phyloP scores from a whole-genome alignment of 2,113 vertebrate species.

The Clinocottus analis region DNA sequence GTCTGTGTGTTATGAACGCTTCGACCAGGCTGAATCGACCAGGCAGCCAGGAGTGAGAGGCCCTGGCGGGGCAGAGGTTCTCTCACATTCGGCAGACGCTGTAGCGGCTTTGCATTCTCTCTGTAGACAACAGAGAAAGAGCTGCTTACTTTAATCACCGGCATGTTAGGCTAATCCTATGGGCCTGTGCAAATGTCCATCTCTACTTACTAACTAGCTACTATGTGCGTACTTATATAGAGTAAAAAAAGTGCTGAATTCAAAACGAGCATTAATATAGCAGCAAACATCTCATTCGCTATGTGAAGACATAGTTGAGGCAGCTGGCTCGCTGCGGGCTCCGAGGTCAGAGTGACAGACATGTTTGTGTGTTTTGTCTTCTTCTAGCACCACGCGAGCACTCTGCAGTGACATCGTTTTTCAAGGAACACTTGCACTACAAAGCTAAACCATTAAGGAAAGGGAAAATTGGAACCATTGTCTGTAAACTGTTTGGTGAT shows the following conservation, averaged over 20 bases:
- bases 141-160: conserved; percentile 26
- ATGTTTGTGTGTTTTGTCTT: conserved; percentile 30
- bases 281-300: neutral
- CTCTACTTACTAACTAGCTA: neutral
- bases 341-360: conserved; percentile 26
- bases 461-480: conserved; percentile 20
- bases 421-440: neutral
- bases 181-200: neutral
- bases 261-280: neutral
- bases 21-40: conserved; percentile 39
- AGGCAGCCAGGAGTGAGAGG: conserved; percentile 51
- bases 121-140: conserved; percentile 31
- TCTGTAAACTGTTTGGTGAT: neutral
- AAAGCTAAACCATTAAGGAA: neutral
- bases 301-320: neutral
- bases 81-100: conserved; percentile 57
- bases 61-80: conserved; percentile 35
- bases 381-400: neutral
- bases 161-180: conserved; percentile 16
- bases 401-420: neutral
- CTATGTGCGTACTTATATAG: conserved; percentile 1
- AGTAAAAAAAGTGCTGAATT: neutral
- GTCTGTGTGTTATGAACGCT: conserved; percentile 34
- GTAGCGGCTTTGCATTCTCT: conserved; percentile 31
- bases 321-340: conserved; percentile 21